Percentiles rank a stretch among this genome's conserved stretches.
Evolutionary conservation across 2,113 vertebrate genomes (phyloP).

Genomic region (Nothoprocta pentlandii): DNA sequence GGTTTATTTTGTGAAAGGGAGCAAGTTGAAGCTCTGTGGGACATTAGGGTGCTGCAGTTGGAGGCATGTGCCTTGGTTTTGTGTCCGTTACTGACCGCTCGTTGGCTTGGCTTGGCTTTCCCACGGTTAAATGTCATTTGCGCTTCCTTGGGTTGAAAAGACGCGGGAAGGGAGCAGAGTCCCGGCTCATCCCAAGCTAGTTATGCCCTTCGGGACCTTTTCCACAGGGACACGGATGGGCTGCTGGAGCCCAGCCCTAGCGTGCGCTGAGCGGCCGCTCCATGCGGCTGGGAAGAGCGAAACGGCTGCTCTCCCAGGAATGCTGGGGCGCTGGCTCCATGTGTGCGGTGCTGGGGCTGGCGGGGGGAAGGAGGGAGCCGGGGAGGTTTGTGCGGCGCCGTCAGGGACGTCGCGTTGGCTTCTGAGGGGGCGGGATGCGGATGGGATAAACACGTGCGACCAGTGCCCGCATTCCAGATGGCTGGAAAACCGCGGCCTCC

Average conservation of each 20-base stretch:
- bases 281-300: constrained; percentile 75
- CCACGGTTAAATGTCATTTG: constrained; percentile 35
- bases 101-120: constrained; percentile 4
- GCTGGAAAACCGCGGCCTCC: constrained; percentile 52
- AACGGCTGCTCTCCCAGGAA: constrained; percentile 77
- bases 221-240: constrained; percentile 22
- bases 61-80: neutral
- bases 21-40: constrained; percentile 1
- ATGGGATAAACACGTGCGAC: constrained; percentile 78
- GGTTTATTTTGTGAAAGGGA: constrained; percentile 16
- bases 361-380: constrained; percentile 47
- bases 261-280: constrained; percentile 67
- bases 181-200: constrained; percentile 74
- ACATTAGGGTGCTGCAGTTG: neutral
- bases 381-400: constrained; percentile 49
- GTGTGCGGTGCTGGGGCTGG: constrained; percentile 73
- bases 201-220: constrained; percentile 76
- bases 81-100: neutral
- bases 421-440: constrained; percentile 16
- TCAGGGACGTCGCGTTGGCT: constrained; percentile 53
- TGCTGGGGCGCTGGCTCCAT: constrained; percentile 63
- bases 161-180: constrained; percentile 1
- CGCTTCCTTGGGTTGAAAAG: constrained; percentile 42
- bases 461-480: constrained; percentile 75
- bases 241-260: constrained; percentile 71